Conservation (phyloP, 1,140 invertebrate genomes). For the Copidosoma floridanum region DNA sequence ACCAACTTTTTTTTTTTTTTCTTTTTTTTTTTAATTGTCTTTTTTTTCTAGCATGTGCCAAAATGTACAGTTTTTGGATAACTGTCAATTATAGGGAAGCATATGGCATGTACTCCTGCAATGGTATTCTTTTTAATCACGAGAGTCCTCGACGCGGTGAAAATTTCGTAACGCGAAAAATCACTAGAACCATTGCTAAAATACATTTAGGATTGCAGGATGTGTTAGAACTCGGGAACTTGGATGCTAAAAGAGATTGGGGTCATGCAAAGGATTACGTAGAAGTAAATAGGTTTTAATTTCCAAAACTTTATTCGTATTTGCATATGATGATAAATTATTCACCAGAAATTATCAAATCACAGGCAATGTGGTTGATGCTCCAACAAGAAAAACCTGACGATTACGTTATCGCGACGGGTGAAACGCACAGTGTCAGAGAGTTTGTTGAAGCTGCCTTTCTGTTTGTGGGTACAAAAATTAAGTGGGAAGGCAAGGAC, state of each 20-base stretch:
- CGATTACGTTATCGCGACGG: slow-evolving; percentile 97
- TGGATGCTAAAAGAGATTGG: slow-evolving; percentile 97
- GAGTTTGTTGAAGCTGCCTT: slow-evolving; percentile 97
- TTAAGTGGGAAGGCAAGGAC: slow-evolving; percentile 86
- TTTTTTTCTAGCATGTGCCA: slow-evolving; percentile 82
- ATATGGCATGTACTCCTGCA: slow-evolving; percentile 96
- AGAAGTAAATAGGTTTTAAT: slow-evolving; percentile 63
- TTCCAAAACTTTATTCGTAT: neutral
- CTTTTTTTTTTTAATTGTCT: slow-evolving; percentile 21
- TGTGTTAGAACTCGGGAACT: slow-evolving; percentile 88
- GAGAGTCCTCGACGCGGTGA: slow-evolving; percentile 97
- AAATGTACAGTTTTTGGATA: slow-evolving; percentile 99
- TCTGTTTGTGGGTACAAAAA: slow-evolving; percentile 68
- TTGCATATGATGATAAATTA: too few relatives aligned
- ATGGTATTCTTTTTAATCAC: slow-evolving; percentile 99
- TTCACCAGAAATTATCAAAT: too few relatives aligned
- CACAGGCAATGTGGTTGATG: slow-evolving; percentile 99
- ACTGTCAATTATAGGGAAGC: slow-evolving; percentile 97
- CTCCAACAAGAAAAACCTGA: slow-evolving; percentile 90
- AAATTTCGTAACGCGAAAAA: slow-evolving; percentile 98
- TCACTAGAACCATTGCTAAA: slow-evolving; percentile 96
- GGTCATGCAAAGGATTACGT: slow-evolving; percentile 99
- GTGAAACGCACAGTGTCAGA: slow-evolving; percentile 89
- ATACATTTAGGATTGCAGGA: slow-evolving; percentile 87
- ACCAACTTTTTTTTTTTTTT: neutral